Conservation (phyloP, 2,888 invertebrate species). For the Willowsia nigromaculata region DNA sequence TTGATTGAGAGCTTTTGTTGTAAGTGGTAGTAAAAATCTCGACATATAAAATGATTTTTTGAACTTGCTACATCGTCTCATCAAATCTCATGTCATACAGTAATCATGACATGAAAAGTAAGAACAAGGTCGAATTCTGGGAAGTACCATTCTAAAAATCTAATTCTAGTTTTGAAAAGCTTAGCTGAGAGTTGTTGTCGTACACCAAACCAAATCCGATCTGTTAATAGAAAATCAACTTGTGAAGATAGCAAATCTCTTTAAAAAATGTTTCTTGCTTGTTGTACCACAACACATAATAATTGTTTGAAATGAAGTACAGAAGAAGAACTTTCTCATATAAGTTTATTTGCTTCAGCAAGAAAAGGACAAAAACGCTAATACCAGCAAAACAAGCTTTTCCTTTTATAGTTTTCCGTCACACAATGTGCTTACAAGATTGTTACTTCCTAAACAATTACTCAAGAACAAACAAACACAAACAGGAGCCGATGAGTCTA, state of each 20-base stretch:
- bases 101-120: background rate
- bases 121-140: background rate
- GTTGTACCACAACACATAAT: no score
- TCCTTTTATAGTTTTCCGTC: background rate
- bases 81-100: background rate
- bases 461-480: conserved; percentile 5
- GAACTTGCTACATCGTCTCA: no score
- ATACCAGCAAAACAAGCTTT: conserved; percentile 24
- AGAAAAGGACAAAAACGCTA: background rate
- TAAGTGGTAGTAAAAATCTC: no score
- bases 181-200: background rate
- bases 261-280: background rate
- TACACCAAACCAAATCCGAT: background rate
- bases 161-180: conserved; percentile 13
- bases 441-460: conserved; percentile 10
- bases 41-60: no score
- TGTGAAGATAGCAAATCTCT: background rate
- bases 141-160: background rate
- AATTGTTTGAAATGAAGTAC: background rate
- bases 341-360: background rate
- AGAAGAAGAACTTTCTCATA: background rate
- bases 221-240: background rate
- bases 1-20: no score
- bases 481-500: conserved; percentile 19
- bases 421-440: background rate